Base-by-base conservation (phyloP, 2,113 vertebrate species). In the Todiramphus chloris region DNA sequence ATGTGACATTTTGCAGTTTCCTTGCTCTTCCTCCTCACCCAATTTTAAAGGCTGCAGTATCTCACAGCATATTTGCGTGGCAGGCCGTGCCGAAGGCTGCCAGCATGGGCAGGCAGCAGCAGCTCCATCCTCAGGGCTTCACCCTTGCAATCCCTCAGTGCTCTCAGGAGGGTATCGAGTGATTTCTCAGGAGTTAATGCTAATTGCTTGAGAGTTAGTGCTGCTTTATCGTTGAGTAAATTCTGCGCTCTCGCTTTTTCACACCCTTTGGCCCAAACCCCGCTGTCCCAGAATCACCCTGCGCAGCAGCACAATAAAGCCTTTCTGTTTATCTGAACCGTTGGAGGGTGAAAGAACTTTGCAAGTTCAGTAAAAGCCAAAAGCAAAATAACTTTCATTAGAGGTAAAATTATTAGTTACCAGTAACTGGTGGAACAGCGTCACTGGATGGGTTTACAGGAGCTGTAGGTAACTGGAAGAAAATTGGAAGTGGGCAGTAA, bases 221-320 rank as follows among this genome's bases (percentile, higher is more conserved):
- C 46, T 76, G 83, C 16, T 73, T 86, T n/a, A 10, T 5, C 23
- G 27, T 16, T 12, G 35, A 39, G n/a, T n/a, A 20, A 82, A 75
- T 85, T 21, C 75, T 62, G 50, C 0, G 0, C 16, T 62, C 15
- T 35, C 46, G 33, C 74, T 5, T 62, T 69, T 82, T 82, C 0
- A 2, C n/a, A 75, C 56, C 55, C 74, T 58, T 69, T 59, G 56
- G 69, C 53, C 27, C 46, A 67, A 63, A 46, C 31, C 12, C 43
- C 0, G 0, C 25, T 0, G 2, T 63, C 89, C 43, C 1, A 2
- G 20, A 35, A 46, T 21, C 13, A 55, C 77, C 16, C 23, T 19
- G 33, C 43, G 24, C 18, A 31, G 30, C 23, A 14, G 51, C 28
- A 25, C 11, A 6, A 7, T 31, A 46, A 78, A 7, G 48, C 27